Evolutionary conservation across 2,888 invertebrate species (phyloP), one percentile per base, ranked within the genome.

Genomic region (Epirrita christyi): DNA sequence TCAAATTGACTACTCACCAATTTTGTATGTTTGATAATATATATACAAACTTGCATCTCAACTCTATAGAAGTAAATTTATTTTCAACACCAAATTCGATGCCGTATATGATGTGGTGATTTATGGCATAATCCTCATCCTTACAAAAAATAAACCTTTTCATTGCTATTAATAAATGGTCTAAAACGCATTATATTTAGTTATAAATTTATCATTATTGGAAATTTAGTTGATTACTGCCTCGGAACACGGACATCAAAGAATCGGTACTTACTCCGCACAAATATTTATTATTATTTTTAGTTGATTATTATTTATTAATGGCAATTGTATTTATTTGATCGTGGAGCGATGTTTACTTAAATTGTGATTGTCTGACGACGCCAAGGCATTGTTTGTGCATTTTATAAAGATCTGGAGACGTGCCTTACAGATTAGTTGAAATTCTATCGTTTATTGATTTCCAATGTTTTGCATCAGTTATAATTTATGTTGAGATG

Each of bases 251-350:
- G 41, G 49, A 60, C 61, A 63, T 69, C 70, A 64, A 64, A 70
- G 59, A 66, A 81, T 85, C 77, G 81, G 89, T 89, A 88, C 89
- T 89, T 89, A 89, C 75, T 72, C 85, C 83, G 88, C 88, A 88
- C 88, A 88, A 88, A 86, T 81, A 76, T 74, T 74, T 78, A 70
- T 78, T 74, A 64, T 64, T 76, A 47, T 57, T 54, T 76, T 78
- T 79, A 79, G 75, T 81, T 80, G 55, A 71, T 71, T 73, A 65
- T 55, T 64, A 63, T 76, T 87, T 83, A 86, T 86, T 85, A 86
- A 83, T 83, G 78, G 78, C 73, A 73, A 75, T 76, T 74, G 72
- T 83, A 76, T 81, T 78, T 83, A 80, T 80, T 78, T 77, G 68
- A 72, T 77, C 71, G 72, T 61, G 59, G 72, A 73, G 88, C 88